These are phyloP conservation scores for Drosophila pseudotakahashii DNA, from an alignment of 2,888 invertebrate species.

Conservation along the genomic window DNA sequence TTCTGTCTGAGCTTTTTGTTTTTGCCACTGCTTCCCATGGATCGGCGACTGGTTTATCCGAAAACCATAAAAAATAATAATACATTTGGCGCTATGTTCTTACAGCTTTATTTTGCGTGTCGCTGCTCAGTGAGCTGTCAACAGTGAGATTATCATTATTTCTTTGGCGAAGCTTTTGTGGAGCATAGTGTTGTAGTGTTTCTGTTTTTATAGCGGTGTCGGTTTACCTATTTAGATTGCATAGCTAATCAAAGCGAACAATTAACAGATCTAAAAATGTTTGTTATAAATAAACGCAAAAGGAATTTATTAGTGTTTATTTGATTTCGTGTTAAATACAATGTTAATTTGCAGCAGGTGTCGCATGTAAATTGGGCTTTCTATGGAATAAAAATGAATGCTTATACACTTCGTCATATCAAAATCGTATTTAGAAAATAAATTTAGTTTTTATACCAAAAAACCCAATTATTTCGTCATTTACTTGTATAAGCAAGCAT, in stretches of 20 bases:
- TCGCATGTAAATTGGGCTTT: constrained; percentile 1
- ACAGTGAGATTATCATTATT: constrained; percentile 43
- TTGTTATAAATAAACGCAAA: constrained; percentile 22
- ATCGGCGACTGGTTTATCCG: constrained; percentile 58
- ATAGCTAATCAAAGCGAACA: constrained; percentile 34
- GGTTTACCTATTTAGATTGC: constrained; percentile 38
- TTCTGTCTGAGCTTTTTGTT: constrained; percentile 27
- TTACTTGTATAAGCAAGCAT: no score
- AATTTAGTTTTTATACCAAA: no score
- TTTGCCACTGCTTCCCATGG: constrained; percentile 36
- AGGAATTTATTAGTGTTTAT: constrained; percentile 16
- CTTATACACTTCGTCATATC: no score
- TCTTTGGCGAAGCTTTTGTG: constrained; percentile 20
- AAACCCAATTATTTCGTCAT: no score
- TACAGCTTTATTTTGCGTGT: constrained; percentile 46
- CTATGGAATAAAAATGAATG: neutral
- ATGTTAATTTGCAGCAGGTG: constrained; percentile 17
- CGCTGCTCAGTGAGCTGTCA: constrained; percentile 60
- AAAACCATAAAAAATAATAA: constrained; percentile 39
- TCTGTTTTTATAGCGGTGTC: constrained; percentile 28
- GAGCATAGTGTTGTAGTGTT: constrained; percentile 14
- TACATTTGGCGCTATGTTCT: constrained; percentile 34
- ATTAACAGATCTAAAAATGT: constrained; percentile 42
- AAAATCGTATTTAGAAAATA: no score
- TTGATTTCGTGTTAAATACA: neutral